Conservation (phyloP, 23 tunicate species). For the Aplidium turbinatum region DNA sequence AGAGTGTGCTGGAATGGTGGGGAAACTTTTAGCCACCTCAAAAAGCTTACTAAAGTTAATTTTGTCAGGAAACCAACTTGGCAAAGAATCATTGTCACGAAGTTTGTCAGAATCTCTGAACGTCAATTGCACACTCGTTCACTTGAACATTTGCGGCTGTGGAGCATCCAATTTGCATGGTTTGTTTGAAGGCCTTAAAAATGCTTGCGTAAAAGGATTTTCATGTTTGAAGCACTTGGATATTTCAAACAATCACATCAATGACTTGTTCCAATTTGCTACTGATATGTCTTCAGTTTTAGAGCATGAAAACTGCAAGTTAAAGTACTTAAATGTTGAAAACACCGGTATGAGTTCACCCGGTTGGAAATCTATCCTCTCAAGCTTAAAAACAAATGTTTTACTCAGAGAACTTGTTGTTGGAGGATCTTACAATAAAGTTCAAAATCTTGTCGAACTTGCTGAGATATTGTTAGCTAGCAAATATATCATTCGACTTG, state of each 20-base stretch:
- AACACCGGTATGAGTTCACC: constrained; percentile 42
- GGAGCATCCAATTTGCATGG: constrained; percentile 82
- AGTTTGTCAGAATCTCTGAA: constrained; percentile 30
- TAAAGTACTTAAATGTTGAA: constrained; percentile 41
- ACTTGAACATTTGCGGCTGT: constrained; percentile 50
- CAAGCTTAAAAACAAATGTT: constrained; percentile 28
- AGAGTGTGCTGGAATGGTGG: constrained; percentile 55
- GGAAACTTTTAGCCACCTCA: constrained; percentile 14
- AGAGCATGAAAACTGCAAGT: constrained; percentile 39
- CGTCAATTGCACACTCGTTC: constrained; percentile 3
- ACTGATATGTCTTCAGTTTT: constrained; percentile 54
- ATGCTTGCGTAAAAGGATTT: neutral
- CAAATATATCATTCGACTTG: neutral
- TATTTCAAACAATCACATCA: constrained; percentile 48
- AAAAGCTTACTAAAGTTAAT: constrained; percentile 25
- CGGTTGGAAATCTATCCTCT: constrained; percentile 57
- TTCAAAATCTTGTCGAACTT: constrained; percentile 14
- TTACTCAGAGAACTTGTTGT: constrained; percentile 19
- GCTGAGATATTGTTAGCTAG: constrained; percentile 29
- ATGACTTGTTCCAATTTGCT: constrained; percentile 62
- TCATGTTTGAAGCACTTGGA: constrained; percentile 26
- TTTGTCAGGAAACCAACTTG: constrained; percentile 69
- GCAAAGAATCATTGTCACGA: constrained; percentile 71
- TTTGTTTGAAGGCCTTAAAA: constrained; percentile 61
- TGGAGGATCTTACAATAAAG: constrained; percentile 50